Evolutionary conservation across 1,140 invertebrate species (phyloP), one percentile per base, ranked within the genome.

Genomic region (Drosophila sucinea): DNA sequence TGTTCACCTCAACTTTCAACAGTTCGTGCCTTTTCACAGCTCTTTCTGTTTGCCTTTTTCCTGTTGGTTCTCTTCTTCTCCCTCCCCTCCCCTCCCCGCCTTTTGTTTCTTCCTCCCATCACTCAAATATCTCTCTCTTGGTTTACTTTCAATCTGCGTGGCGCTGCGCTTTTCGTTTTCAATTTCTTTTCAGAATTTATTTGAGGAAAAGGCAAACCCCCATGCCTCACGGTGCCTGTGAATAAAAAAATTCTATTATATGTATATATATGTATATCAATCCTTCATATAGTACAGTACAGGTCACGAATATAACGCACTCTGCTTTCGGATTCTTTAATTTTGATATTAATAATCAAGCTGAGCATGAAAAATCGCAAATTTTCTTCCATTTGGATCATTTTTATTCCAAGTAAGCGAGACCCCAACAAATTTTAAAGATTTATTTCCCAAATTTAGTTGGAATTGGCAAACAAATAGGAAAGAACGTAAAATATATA

Each of bases 111-210:
- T 51, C 5, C 23, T 25, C 10, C 10, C 44, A 25, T 27, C 23
- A 17, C 25, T 25, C 23, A 17, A 17, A 17, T 17, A 51, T 27
- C 44, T 10, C 4, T 17, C 38, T 61, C 11, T 30, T 57, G 44
- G 79, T 82, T 82, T 82, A 77, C 82, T 81, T 87, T 83, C 83
- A 83, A 87, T 86, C 76, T 79, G 44, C 47, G 76, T 67, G 60
- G 41, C 27, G 57, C 41, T 75, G 69, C 65, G 66, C 68, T 84
- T 79, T 70, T 69, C 71, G 70, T 81, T 85, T 84, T 83, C 83
- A 84, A 87, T 87, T 87, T 89, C 80, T 87, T 74, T 73, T 47
- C 17, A 23, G 69, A 87, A 87, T 87, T 87, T 84, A 79, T 87
- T 70, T 64, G 58, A 73, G 79, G 64, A 67, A n/a, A 38, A 25